Conservation (phyloP, 2,797 vertebrate genomes). For the Diglossa cyanea region DNA sequence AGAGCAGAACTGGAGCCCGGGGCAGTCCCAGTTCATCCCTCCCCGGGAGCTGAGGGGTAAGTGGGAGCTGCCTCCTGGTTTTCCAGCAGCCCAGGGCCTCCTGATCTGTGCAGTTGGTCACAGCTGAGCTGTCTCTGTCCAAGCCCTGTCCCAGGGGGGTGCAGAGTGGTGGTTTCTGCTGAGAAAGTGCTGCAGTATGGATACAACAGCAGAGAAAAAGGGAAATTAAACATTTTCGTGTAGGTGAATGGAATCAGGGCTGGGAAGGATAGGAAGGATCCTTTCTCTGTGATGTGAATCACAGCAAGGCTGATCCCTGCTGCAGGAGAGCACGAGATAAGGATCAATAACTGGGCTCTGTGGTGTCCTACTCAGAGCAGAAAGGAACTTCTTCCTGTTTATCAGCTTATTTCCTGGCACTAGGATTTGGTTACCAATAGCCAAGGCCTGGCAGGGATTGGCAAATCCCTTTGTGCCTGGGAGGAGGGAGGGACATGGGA, state of each 20-base stretch:
- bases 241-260: background rate
- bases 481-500: background rate
- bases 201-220: background rate
- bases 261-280: background rate
- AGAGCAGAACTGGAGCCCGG: conserved; percentile 88
- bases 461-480: background rate
- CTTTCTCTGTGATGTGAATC: background rate
- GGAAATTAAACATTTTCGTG: fast-evolving
- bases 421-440: background rate
- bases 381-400: background rate
- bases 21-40: conserved; percentile 84
- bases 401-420: background rate
- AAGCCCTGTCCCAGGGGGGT: fast-evolving
- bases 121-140: background rate
- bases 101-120: fast-evolving
- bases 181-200: background rate
- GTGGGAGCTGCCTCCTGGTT: background rate
- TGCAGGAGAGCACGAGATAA: background rate
- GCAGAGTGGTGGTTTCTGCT: background rate
- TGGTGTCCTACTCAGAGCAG: background rate
- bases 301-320: fast-evolving
- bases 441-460: background rate
- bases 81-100: background rate
- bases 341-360: background rate
- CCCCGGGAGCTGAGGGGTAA: conserved; percentile 89